A percentile compares a stretch with the other conserved stretches of the same genome.
Evolutionary conservation across 2,113 vertebrate species (phyloP).

Genomic region (Campylomormyrus numenius): DNA sequence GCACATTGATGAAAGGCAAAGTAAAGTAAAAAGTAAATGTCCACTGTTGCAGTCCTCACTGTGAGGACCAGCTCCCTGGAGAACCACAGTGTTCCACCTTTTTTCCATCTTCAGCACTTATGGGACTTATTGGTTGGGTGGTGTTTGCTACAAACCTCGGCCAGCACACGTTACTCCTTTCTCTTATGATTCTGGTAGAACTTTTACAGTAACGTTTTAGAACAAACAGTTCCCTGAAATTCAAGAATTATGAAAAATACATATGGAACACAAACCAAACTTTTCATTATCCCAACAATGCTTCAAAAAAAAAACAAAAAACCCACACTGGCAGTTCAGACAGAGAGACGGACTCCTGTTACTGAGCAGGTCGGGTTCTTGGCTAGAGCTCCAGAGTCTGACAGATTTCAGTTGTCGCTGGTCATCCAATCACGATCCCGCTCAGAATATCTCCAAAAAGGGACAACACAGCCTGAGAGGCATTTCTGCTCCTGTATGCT

Average conservation of each 20-base stretch:
- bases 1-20: neutral
- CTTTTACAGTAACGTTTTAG: neutral
- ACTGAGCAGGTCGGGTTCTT: neutral
- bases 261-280: neutral
- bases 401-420: neutral
- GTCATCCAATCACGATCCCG: neutral
- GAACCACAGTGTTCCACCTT: neutral
- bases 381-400: neutral
- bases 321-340: neutral
- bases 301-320: neutral
- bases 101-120: neutral
- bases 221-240: neutral
- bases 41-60: neutral
- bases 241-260: neutral
- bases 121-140: neutral
- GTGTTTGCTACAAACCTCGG: neutral
- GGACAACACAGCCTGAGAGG: neutral
- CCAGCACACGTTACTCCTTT: neutral
- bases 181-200: neutral
- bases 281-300: neutral
- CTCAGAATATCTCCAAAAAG: constrained; percentile 4
- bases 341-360: neutral
- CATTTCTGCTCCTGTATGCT: neutral
- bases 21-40: neutral
- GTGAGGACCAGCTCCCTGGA: neutral